phyloP scores from a whole-genome alignment of 2,797 vertebrate species.

The Rhinophrynus dorsalis region DNA sequence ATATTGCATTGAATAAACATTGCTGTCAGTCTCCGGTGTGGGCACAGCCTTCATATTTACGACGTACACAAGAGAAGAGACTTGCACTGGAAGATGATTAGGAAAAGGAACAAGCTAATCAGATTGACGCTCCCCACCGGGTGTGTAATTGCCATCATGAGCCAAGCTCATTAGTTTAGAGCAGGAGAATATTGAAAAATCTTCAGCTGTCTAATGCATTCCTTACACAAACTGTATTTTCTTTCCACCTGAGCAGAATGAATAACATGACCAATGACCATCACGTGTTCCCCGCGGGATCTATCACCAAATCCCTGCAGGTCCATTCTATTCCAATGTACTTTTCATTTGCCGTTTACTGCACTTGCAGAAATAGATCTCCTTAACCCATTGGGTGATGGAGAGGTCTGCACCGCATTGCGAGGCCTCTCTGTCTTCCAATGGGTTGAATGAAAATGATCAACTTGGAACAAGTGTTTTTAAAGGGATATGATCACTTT shows the following conservation, averaged over 20 bases:
- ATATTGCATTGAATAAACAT: slow-evolving; percentile 1
- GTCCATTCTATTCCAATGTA: background rate
- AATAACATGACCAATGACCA: background rate
- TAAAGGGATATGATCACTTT: no score
- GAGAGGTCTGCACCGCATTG: no score
- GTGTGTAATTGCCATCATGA: background rate
- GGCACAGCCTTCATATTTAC: background rate
- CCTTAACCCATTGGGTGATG: no score
- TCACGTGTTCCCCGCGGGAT: no score
- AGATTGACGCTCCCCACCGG: slow-evolving; percentile 1
- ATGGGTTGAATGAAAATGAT: no score
- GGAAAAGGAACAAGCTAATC: background rate
- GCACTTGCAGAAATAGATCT: no score
- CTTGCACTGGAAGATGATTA: background rate
- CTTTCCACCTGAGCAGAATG: background rate
- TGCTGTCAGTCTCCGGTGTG: background rate
- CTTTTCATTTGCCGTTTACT: background rate
- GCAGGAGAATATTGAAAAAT: slow-evolving; percentile 2
- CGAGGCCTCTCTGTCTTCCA: no score
- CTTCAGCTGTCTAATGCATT: background rate
- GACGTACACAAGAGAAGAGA: background rate
- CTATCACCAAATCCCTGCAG: no score
- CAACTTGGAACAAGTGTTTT: no score
- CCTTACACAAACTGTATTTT: background rate
- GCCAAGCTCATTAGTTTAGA: background rate